Percentiles rank a stretch among this genome's conserved stretches.
phyloP scores from a whole-genome alignment of 1,140 invertebrate species.

The Oryctes rhinoceros region DNA sequence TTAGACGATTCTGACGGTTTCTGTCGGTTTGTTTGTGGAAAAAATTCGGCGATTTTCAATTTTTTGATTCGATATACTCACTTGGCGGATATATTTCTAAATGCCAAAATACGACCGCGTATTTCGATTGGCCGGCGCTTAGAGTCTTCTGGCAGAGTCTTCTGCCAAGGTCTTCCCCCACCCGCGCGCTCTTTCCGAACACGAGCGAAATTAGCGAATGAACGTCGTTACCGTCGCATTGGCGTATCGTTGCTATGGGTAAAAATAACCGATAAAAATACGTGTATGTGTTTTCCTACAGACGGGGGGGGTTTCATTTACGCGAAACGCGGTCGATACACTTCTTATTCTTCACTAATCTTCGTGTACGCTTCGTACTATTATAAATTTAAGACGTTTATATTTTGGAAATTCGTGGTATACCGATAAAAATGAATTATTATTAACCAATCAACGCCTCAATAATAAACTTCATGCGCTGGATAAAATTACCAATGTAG shows the following conservation, averaged over 20 bases:
- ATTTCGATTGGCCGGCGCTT: conserved; percentile 51
- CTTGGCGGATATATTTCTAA: conserved; percentile 43
- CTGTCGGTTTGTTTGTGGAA: conserved; percentile 53
- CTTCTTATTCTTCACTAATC: too few species aligned
- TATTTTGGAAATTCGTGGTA: too few species aligned
- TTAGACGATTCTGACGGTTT: conserved; percentile 48
- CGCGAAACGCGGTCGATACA: too few species aligned
- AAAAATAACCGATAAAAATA: conserved; percentile 26
- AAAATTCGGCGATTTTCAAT: conserved; percentile 54
- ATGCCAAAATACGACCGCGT: conserved; percentile 39
- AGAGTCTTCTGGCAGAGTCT: conserved; percentile 59
- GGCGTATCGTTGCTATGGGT: conserved; percentile 37
- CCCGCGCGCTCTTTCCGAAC: not conserved
- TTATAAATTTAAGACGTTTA: too few species aligned
- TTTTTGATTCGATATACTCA: conserved; percentile 50
- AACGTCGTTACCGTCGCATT: conserved; percentile 4
- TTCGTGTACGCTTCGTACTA: too few species aligned
- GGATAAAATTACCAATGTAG: too few species aligned
- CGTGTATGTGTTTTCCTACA: not conserved
- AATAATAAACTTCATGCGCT: too few species aligned
- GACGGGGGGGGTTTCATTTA: not conserved
- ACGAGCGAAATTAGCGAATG: conserved; percentile 20
- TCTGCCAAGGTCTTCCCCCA: conserved; percentile 50
- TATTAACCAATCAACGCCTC: too few species aligned
- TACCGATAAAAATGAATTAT: too few species aligned